Percentiles rank a stretch among this genome's conserved stretches.
Conservation (phyloP, 2,113 vertebrate species). For the Paracanthobrama guichenoti region DNA sequence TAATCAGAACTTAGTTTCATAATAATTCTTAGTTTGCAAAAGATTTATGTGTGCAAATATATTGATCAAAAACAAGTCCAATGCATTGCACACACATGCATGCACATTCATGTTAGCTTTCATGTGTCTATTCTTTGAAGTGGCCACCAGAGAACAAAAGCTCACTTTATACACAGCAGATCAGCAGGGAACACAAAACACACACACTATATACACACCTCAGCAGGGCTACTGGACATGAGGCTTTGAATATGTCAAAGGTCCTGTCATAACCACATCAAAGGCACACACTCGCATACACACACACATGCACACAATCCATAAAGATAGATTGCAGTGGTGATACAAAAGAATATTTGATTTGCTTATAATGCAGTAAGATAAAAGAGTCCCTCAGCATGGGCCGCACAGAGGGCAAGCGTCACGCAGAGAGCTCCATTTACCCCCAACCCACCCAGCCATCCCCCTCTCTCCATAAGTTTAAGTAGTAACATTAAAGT, state of each 20-base stretch:
- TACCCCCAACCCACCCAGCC: background rate
- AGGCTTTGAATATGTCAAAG: constrained; percentile 71
- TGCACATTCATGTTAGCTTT: constrained; percentile 51
- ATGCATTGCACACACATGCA: background rate
- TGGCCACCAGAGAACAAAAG: constrained; percentile 67
- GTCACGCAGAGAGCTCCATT: constrained; percentile 51
- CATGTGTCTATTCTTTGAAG: constrained; percentile 70
- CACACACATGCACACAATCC: constrained; percentile 40
- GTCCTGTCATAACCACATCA: constrained; percentile 77
- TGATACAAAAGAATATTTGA: constrained; percentile 79
- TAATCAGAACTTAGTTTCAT: background rate
- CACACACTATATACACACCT: constrained; percentile 45
- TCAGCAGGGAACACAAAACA: constrained; percentile 69
- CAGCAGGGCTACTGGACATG: constrained; percentile 78
- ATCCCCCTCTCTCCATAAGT: background rate
- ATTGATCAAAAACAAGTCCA: background rate
- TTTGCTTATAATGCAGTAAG: constrained; percentile 74
- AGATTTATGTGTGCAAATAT: background rate
- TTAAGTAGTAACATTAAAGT: background rate
- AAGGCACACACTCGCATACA: constrained; percentile 28
- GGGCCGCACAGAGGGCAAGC: constrained; percentile 57
- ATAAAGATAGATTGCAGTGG: constrained; percentile 64
- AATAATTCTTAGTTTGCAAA: background rate
- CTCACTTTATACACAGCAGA: constrained; percentile 68
- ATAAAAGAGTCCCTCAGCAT: constrained; percentile 70